Evolutionary conservation across 2,797 vertebrate species (phyloP).

Genomic region (Liparis tanakae): DNA sequence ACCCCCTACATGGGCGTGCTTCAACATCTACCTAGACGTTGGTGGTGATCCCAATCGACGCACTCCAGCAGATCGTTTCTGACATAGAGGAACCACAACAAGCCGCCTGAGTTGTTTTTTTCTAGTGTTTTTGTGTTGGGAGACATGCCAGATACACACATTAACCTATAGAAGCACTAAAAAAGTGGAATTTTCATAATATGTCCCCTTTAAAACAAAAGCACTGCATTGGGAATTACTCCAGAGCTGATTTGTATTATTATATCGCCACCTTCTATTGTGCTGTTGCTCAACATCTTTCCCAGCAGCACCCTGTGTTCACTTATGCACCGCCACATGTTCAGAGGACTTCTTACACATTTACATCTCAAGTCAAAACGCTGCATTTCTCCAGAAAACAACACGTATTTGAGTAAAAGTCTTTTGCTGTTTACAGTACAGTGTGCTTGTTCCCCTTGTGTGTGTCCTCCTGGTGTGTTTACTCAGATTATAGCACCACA

Average conservation of each 20-base stretch:
- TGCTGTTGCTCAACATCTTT: neutral
- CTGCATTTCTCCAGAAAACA: conserved; percentile 20
- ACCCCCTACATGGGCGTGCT: too few relatives aligned
- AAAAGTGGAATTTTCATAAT: too few relatives aligned
- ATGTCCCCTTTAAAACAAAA: too few relatives aligned
- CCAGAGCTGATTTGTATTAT: conserved; percentile 18
- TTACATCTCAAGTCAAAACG: conserved; percentile 14
- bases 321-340: neutral
- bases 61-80: too few relatives aligned
- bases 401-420: neutral
- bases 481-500: conserved; percentile 73
- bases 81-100: too few relatives aligned
- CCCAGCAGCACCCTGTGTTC: conserved; percentile 11
- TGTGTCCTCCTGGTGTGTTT: conserved; percentile 39
- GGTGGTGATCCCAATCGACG: too few relatives aligned
- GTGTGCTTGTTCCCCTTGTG: conserved; percentile 17
- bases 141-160: too few relatives aligned
- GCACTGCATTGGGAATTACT: neutral
- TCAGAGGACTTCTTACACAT: neutral
- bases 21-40: too few relatives aligned
- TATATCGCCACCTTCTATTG: neutral
- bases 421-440: conserved; percentile 44
- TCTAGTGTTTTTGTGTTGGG: too few relatives aligned
- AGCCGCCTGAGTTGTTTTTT: too few relatives aligned
- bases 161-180: too few relatives aligned